phyloP scores from a whole-genome alignment of 2,888 invertebrate species.

The Agrypnus murinus region DNA sequence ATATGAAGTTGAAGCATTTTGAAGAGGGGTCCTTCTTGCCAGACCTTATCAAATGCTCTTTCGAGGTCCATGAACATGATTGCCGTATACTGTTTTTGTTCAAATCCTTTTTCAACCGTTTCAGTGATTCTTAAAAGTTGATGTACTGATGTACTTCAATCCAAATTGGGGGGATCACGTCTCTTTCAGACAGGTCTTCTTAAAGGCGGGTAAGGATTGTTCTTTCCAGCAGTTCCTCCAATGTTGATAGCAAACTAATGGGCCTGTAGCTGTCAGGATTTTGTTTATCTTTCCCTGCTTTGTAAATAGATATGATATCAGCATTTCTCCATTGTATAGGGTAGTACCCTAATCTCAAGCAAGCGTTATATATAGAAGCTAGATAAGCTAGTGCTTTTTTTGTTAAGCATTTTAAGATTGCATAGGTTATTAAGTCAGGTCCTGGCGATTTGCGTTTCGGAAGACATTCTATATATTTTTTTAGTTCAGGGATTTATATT shows the following conservation, averaged over 20 bases:
- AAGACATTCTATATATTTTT: background rate
- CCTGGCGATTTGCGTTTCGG: background rate
- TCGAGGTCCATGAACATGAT: no score
- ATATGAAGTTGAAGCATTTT: no score
- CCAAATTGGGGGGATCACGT: slow-evolving; percentile 14
- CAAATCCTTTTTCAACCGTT: background rate
- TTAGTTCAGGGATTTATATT: no score
- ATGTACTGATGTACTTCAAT: background rate
- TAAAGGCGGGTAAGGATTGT: slow-evolving; percentile 2
- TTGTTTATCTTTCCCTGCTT: slow-evolving; percentile 1
- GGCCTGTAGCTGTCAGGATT: slow-evolving; percentile 14
- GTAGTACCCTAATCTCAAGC: slow-evolving; percentile 7
- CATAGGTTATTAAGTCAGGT: slow-evolving; percentile 7
- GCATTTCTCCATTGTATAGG: background rate
- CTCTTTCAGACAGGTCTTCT: background rate
- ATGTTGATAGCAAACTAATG: no score
- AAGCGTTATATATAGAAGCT: slow-evolving; percentile 5
- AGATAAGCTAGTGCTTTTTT: slow-evolving; percentile 17
- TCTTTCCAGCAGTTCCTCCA: slow-evolving; percentile 7
- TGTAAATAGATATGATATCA: slow-evolving; percentile 7
- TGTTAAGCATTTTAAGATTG: slow-evolving; percentile 10
- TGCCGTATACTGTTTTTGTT: background rate
- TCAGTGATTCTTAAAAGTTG: slow-evolving; percentile 1
- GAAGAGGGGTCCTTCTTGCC: no score
- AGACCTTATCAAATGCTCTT: no score